Conservation (phyloP, 2,888 invertebrate species). For the Mechanitis mazaeus region DNA sequence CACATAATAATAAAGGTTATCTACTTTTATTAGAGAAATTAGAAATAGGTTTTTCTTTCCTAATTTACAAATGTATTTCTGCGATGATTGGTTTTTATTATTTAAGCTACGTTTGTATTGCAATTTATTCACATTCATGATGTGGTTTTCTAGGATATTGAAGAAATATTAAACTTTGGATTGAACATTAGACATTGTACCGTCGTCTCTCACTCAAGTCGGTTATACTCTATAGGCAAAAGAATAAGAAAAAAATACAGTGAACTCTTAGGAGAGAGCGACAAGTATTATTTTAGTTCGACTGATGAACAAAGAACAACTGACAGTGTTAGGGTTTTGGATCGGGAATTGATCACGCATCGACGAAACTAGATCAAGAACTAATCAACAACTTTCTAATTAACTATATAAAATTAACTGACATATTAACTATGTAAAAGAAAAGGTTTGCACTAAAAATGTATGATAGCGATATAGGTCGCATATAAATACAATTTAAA, state of each 20-base stretch:
- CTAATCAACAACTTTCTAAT: constrained; percentile 42
- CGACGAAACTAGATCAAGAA: constrained; percentile 41
- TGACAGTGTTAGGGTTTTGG: constrained; percentile 78
- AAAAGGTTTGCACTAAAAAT: too few relatives aligned
- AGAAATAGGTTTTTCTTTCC: too few relatives aligned
- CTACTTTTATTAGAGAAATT: too few relatives aligned
- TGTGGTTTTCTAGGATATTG: constrained; percentile 72
- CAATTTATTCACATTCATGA: neutral
- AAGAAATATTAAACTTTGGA: constrained; percentile 81
- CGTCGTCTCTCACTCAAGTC: constrained; percentile 74
- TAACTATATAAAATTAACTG: too few relatives aligned
- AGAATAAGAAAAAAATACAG: constrained; percentile 51
- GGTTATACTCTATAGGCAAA: constrained; percentile 77
- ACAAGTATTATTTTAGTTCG: constrained; percentile 77
- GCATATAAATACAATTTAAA: too few relatives aligned
- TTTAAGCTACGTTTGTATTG: neutral
- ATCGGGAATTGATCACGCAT: constrained; percentile 64
- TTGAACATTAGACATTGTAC: constrained; percentile 72
- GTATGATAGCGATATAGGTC: too few relatives aligned
- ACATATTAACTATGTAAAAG: too few relatives aligned
- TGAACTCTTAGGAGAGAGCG: constrained; percentile 54
- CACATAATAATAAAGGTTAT: too few relatives aligned
- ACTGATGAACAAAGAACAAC: constrained; percentile 77
- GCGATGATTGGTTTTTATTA: too few relatives aligned
- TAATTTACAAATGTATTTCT: too few relatives aligned